A percentile compares a stretch with the other conserved stretches of the same genome.
Conservation (phyloP, 2,797 vertebrate genomes). For the Geotrypetes seraphini region DNA sequence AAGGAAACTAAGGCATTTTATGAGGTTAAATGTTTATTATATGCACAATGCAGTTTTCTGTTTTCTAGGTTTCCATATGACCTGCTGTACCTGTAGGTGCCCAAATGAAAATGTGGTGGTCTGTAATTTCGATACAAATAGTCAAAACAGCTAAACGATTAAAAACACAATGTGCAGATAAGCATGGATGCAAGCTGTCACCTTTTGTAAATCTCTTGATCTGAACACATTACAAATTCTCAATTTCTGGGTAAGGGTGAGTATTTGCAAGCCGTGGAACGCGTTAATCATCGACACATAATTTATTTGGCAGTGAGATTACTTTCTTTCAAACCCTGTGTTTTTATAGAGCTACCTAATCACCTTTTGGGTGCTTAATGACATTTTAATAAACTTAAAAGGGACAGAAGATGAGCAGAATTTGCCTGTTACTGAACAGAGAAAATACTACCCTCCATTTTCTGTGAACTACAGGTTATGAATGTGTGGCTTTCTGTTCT, state of each 20-base stretch:
- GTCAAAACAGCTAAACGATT: slow-evolving; percentile 3
- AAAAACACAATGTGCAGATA: background rate
- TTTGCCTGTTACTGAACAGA: slow-evolving; percentile 5
- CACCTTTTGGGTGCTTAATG: background rate
- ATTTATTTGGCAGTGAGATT: background rate
- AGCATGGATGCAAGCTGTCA: too few relatives aligned
- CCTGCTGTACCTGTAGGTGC: too few relatives aligned
- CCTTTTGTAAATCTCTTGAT: too few relatives aligned
- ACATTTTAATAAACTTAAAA: background rate
- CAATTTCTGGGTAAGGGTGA: too few relatives aligned
- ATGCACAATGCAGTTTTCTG: too few relatives aligned
- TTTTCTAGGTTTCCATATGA: too few relatives aligned
- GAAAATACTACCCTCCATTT: slow-evolving; percentile 9
- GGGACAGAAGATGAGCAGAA: slow-evolving; percentile 8
- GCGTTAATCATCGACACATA: background rate
- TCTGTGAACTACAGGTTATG: background rate
- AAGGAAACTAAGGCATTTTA: too few relatives aligned
- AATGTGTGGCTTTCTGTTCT: slow-evolving; percentile 16
- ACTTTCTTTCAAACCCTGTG: background rate
- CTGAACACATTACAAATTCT: background rate
- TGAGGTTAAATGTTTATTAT: too few relatives aligned
- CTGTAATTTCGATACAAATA: background rate
- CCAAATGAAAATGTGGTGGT: too few relatives aligned
- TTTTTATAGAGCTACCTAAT: slow-evolving; percentile 2
- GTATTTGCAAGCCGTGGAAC: background rate